Percentiles rank a stretch among this genome's conserved stretches.
Conservation (phyloP, 64 coral and sea anemone species). For the Actinia equina region DNA sequence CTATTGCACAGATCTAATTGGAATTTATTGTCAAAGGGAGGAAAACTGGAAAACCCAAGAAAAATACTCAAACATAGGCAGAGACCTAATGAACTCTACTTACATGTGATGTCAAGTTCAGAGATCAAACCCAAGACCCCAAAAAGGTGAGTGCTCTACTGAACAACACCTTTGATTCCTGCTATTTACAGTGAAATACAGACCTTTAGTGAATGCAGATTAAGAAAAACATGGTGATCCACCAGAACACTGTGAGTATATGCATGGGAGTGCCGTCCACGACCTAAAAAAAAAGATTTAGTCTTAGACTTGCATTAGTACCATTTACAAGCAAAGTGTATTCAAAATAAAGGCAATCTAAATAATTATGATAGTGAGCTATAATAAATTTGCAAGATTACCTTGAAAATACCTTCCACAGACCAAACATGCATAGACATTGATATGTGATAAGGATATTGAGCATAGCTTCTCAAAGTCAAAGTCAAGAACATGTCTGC, state of each 20-base stretch:
- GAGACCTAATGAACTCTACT: no score
- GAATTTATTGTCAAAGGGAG: no score
- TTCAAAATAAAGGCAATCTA: no score
- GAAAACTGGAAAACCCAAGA: no score
- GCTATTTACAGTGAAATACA: not conserved
- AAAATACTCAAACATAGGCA: no score
- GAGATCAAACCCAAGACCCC: no score
- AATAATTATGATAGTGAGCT: not conserved
- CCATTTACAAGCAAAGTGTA: no score
- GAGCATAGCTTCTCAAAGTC: constrained; percentile 99
- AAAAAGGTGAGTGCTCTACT: no score
- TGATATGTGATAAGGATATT: constrained; percentile 94
- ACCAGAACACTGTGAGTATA: constrained; percentile 97
- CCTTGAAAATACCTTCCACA: constrained; percentile 99
- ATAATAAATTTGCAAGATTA: constrained; percentile 19
- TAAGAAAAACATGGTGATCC: constrained; percentile 94
- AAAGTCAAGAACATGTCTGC: constrained; percentile 87
- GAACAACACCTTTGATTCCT: no score
- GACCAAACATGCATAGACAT: constrained; percentile 97
- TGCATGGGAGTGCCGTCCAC: constrained; percentile 89
- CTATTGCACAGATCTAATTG: no score
- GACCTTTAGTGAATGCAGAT: constrained; percentile 94
- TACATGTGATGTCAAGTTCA: no score
- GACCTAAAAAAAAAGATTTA: constrained; percentile 40
- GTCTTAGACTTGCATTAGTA: no score